These are phyloP conservation scores for Telmatochromis brichardi DNA, from an alignment of 2,113 vertebrate species.

Conservation along the genomic window DNA sequence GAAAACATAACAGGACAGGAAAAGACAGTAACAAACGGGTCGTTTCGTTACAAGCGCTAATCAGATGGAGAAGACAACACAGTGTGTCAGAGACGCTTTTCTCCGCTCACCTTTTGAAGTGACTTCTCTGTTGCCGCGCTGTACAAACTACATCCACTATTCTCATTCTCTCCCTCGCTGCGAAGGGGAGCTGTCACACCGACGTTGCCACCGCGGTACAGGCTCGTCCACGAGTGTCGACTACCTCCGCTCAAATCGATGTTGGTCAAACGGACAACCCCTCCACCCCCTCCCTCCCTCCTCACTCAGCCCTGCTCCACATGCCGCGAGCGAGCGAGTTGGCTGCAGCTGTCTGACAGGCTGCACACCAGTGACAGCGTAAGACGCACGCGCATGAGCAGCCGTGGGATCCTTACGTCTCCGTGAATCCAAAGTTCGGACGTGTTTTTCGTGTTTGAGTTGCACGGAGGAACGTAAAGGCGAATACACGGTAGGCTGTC, in stretches of 20 bases:
- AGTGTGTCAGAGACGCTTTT: neutral
- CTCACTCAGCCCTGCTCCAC: neutral
- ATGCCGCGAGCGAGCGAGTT: neutral
- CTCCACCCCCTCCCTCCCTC: neutral
- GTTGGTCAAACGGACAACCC: neutral
- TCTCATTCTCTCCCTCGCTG: slow-evolving; percentile 36
- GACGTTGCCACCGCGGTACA: neutral
- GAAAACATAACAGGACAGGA: neutral
- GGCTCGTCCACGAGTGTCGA: neutral
- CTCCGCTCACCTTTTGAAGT: slow-evolving; percentile 39
- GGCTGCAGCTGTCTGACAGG: slow-evolving; percentile 13
- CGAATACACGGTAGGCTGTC: neutral
- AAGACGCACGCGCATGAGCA: neutral
- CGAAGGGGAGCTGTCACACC: neutral
- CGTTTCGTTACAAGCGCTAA: neutral
- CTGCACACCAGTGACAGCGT: neutral
- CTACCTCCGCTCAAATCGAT: neutral
- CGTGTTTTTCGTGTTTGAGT: neutral
- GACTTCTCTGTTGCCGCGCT: neutral
- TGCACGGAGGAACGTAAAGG: neutral
- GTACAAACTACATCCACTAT: slow-evolving; percentile 24
- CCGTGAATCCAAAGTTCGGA: neutral
- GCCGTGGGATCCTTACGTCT: neutral
- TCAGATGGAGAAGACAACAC: neutral
- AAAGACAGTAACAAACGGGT: neutral